These are phyloP conservation scores for Rhadina sibilatrix DNA, from an alignment of 2,113 vertebrate genomes.

Conservation along the genomic window DNA sequence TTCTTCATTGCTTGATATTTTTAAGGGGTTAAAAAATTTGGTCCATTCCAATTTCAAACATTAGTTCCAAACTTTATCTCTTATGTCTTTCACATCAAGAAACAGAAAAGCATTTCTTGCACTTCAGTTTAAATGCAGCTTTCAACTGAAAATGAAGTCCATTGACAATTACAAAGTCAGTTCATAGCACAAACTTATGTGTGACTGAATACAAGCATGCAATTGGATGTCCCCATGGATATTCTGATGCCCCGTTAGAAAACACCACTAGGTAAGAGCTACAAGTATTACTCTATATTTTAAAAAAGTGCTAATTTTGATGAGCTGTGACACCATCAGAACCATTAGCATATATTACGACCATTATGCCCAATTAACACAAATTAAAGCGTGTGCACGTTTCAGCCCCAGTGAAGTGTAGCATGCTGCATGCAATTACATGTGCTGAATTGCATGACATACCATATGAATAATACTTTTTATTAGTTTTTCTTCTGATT, in stretches of 20 bases:
- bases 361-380: neutral
- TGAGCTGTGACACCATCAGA: neutral
- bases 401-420: conserved; percentile 37
- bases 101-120: neutral
- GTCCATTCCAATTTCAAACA: neutral
- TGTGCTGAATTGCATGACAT: conserved; percentile 73
- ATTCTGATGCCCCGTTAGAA: neutral
- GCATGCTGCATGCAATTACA: conserved; percentile 74
- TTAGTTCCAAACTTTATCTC: neutral
- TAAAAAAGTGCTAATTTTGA: neutral
- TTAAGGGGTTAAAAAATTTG: neutral
- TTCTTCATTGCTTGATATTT: neutral
- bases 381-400: neutral
- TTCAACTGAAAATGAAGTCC: neutral
- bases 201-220: neutral
- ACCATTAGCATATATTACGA: neutral
- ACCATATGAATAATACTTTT: conserved; percentile 98
- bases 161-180: neutral
- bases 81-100: neutral
- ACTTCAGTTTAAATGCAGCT: neutral
- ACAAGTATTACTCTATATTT: neutral
- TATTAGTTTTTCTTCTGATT: conserved; percentile 89
- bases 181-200: conserved; percentile 36
- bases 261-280: neutral
- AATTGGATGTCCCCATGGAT: neutral